These are phyloP conservation scores for Olivierus martensii DNA, from an alignment of 1,140 invertebrate genomes.

Conservation along the genomic window DNA sequence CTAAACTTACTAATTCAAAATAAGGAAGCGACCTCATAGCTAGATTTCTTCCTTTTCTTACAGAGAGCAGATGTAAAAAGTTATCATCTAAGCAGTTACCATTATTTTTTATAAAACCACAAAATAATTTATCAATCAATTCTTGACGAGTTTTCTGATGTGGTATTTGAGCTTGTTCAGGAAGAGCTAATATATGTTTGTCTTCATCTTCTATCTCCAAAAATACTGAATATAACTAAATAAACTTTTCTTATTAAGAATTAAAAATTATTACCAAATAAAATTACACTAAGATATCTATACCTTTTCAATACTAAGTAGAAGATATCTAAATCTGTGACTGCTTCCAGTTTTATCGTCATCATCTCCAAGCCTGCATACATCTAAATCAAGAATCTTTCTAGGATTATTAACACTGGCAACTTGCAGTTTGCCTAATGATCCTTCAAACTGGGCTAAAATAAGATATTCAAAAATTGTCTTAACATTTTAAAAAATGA, in stretches of 20 bases:
- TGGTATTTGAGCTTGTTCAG: constrained; percentile 8
- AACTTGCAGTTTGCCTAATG: constrained; percentile 63
- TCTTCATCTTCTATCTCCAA: constrained; percentile 29
- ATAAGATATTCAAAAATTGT: not conserved
- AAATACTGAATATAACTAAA: constrained; percentile 12
- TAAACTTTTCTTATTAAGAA: not conserved
- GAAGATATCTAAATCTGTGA: constrained; percentile 25
- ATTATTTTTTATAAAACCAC: constrained; percentile 7
- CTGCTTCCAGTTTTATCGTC: constrained; percentile 26
- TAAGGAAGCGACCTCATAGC: constrained; percentile 9
- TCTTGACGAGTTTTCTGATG: constrained; percentile 11
- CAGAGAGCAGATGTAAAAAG: constrained; percentile 8
- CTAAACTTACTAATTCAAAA: constrained; percentile 7
- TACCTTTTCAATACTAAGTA: constrained; percentile 20
- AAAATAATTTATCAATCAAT: constrained; percentile 17
- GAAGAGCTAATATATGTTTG: constrained; percentile 32
- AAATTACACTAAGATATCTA: no score
- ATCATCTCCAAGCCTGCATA: constrained; percentile 29
- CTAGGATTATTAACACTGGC: constrained; percentile 60
- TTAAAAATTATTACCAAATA: no score
- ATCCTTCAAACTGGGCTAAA: constrained; percentile 71
- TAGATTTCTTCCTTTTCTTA: constrained; percentile 16
- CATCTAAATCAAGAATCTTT: constrained; percentile 72
- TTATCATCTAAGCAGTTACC: constrained; percentile 1
- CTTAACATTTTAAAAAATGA: no score